Evolutionary conservation across 2,888 invertebrate genomes (phyloP).

Genomic region (Mylabris sibirica): DNA sequence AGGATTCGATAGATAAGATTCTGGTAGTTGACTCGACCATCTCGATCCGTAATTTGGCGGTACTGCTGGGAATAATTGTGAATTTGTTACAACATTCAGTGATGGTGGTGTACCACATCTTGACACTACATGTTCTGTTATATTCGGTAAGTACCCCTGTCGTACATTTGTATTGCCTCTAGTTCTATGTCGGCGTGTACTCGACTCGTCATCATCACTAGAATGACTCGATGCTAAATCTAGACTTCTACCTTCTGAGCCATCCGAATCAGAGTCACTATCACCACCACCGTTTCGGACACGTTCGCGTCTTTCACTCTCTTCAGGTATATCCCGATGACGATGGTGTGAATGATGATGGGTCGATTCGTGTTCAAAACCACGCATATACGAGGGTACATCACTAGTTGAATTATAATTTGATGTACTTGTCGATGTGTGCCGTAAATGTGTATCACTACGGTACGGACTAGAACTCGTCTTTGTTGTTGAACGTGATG

Average conservation of each 20-base stretch:
- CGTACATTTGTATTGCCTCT: conserved; percentile 30
- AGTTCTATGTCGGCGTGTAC: conserved; percentile 58
- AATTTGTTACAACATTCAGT: conserved; percentile 70
- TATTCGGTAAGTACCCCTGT: conserved; percentile 70
- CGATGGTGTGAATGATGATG: conserved; percentile 57
- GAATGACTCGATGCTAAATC: conserved; percentile 96
- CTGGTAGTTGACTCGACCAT: conserved; percentile 75
- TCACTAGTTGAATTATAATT: conserved; percentile 86
- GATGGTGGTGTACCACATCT: conserved; percentile 67
- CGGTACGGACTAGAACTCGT: conserved; percentile 93
- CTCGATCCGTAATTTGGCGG: conserved; percentile 66
- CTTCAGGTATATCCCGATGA: conserved; percentile 63
- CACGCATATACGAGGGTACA: conserved; percentile 75
- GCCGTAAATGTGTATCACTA: conserved; percentile 83
- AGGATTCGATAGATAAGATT: conserved; percentile 67
- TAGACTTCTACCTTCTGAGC: conserved; percentile 78
- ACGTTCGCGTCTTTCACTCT: conserved; percentile 51
- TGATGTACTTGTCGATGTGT: conserved; percentile 86
- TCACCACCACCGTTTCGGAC: conserved; percentile 58
- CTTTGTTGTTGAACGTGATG: conserved; percentile 92
- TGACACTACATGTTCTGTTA: conserved; percentile 63
- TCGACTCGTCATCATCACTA: conserved; percentile 85
- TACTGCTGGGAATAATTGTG: conserved; percentile 74
- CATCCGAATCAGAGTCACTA: conserved; percentile 81
- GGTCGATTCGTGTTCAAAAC: conserved; percentile 69